Percentiles rank a stretch among this genome's conserved stretches.
Evolutionary conservation across 2,113 vertebrate genomes (phyloP).

Genomic region (Meles meles): DNA sequence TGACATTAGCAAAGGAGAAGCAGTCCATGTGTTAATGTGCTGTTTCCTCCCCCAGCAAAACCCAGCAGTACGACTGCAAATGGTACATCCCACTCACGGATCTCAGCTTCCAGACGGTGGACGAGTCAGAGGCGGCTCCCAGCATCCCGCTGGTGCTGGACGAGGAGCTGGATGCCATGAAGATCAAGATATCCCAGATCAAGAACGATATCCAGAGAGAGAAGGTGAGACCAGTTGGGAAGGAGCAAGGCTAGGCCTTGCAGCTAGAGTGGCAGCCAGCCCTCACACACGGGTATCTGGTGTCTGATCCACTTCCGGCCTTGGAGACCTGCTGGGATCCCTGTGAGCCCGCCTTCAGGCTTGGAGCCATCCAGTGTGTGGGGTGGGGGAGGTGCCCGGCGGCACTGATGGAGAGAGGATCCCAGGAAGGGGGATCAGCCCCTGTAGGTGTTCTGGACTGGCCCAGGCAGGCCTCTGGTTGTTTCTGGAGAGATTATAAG

Average conservation of each 20-base stretch:
- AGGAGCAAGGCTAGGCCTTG: fast-evolving
- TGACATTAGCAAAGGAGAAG: not conserved
- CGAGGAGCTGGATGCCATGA: slow-evolving; percentile 95
- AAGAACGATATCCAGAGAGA: slow-evolving; percentile 95
- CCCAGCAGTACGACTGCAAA: slow-evolving; percentile 96
- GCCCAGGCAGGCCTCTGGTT: too few relatives aligned
- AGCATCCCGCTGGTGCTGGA: slow-evolving; percentile 91
- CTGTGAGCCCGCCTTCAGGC: fast-evolving
- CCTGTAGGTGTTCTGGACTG: not conserved
- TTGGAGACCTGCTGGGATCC: not conserved
- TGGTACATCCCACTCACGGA: slow-evolving; percentile 96
- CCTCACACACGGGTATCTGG: fast-evolving
- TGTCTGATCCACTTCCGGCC: not conserved
- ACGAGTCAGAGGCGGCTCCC: slow-evolving; percentile 89
- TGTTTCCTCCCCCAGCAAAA: slow-evolving; percentile 84
- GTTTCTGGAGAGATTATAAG: not conserved
- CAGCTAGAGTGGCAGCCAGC: not conserved
- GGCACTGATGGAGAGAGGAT: not conserved
- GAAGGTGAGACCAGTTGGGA: slow-evolving; percentile 82
- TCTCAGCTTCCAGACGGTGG: slow-evolving; percentile 93
- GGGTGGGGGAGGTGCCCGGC: fast-evolving
- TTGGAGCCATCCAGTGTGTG: fast-evolving
- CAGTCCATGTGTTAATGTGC: fast-evolving
- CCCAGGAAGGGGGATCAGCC: fast-evolving
- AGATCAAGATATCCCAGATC: slow-evolving; percentile 96